Base-by-base conservation (phyloP, 2,888 invertebrate genomes). In the Agrilus mali region DNA sequence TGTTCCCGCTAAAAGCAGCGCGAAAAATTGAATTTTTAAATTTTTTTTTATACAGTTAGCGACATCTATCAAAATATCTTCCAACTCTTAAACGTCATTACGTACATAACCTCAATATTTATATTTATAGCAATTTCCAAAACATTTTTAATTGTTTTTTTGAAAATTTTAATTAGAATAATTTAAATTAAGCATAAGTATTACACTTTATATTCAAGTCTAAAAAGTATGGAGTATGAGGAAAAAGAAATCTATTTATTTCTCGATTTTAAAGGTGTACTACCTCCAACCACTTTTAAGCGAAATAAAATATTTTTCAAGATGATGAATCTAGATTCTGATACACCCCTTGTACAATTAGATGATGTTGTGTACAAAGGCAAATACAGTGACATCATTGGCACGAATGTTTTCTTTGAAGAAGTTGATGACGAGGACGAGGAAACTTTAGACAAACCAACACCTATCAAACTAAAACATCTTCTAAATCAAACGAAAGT, bases 341-440 rank as follows among this genome's bases (percentile, higher is more conserved):
- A 50, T 2, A 55, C 55, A 45, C 63, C 65, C 10, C 45, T 63
- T 5, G 54, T 65, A 55, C 58, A 57, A 65, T 64, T 64, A 50
- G 38, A 17, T 38, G 7, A 33, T 27, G 37, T n/a, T 15, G 64
- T 63, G 49, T 67, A 70, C 64, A 55, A 60, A 77, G 86, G 86
- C 14, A 73, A 72, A 40, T 83, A 77, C 63, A 78, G 79, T 56
- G 74, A 77, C 58, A 70, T 78, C 7, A 60, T 81, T 46, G 86
- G 86, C 15, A 86, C 86, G 13, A 77, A 79, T 51, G 67, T 86
- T 60, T 82, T 85, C 59, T 85, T 86, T 59, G 77, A 80, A 58
- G 77, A 77, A 54, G 74, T 78, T 47, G 64, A 71, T 27, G 63
- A 71, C 33, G 67, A 70, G 15, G 42, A 47, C 12, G 41, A 41